Percentiles rank a stretch among this genome's conserved stretches.
These are phyloP conservation scores for Scartelaos histophorus DNA, from an alignment of 2,113 vertebrate species.

Conservation along the genomic window DNA sequence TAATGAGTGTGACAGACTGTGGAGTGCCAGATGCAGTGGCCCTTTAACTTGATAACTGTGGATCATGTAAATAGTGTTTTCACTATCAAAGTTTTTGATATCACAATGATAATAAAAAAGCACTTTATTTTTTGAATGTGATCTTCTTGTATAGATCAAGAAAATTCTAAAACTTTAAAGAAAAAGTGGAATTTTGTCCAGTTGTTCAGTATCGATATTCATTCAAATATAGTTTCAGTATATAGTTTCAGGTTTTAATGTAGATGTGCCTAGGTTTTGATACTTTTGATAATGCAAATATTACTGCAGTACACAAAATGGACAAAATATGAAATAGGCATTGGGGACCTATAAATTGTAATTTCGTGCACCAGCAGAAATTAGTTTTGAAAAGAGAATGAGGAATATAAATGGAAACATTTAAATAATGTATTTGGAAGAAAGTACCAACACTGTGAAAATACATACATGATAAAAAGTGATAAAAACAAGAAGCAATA, in stretches of 20 bases:
- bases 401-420: background rate
- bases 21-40: slow-evolving; percentile 51
- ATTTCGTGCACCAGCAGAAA: background rate
- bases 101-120: too few species aligned
- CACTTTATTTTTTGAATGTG: too few species aligned
- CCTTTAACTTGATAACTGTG: slow-evolving; percentile 55
- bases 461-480: too few species aligned
- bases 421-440: background rate
- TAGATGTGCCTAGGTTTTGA: too few species aligned
- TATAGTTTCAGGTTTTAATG: too few species aligned
- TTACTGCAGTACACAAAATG: slow-evolving; percentile 37
- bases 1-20: slow-evolving; percentile 59
- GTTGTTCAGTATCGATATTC: too few species aligned
- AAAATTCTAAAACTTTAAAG: too few species aligned
- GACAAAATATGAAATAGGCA: slow-evolving; percentile 19
- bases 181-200: too few species aligned
- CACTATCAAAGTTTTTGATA: too few species aligned
- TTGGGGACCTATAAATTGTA: background rate
- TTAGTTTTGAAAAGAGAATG: background rate
- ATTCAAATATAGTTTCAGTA: too few species aligned
- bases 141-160: too few species aligned
- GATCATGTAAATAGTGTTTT: slow-evolving; percentile 21
- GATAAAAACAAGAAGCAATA: too few species aligned
- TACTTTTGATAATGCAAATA: slow-evolving; percentile 11
- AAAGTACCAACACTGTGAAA: background rate